These are phyloP conservation scores for Micropoecilia bifurca DNA, from an alignment of 2,797 vertebrate species.

Conservation along the genomic window DNA sequence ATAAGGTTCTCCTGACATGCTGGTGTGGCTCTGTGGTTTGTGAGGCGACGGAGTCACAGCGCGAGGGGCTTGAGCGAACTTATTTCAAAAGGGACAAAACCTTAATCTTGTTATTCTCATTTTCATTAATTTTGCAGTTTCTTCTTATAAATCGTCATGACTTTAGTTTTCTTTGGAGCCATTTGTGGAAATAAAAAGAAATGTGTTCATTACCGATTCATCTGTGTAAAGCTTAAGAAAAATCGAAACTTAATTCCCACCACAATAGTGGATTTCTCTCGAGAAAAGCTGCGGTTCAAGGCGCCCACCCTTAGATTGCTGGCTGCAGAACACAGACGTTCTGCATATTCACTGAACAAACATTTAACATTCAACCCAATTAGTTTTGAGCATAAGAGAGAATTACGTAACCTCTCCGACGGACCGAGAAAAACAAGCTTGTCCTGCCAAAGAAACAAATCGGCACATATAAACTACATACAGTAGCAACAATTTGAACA, in stretches of 20 bases:
- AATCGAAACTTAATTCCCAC: conserved; percentile 17
- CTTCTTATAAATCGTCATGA: neutral
- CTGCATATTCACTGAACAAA: conserved; percentile 38
- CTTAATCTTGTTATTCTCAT: conserved; percentile 3
- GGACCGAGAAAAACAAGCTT: conserved; percentile 57
- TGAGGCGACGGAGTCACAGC: conserved; percentile 65
- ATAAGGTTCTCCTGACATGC: conserved; percentile 53
- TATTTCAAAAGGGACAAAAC: conserved; percentile 18
- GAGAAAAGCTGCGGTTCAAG: conserved; percentile 35
- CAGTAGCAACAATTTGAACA: conserved; percentile 47
- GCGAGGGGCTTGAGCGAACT: conserved; percentile 18
- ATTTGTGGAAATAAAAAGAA: neutral
- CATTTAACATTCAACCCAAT: conserved; percentile 56
- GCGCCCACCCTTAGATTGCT: conserved; percentile 41
- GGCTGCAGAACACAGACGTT: conserved; percentile 34
- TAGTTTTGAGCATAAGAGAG: conserved; percentile 42
- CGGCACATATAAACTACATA: conserved; percentile 43
- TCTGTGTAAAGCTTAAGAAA: neutral
- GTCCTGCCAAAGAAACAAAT: conserved; percentile 62
- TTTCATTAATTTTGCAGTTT: neutral
- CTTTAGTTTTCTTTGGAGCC: neutral
- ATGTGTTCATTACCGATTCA: neutral
- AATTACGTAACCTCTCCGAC: conserved; percentile 44
- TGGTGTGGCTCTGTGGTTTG: conserved; percentile 47
- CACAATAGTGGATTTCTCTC: conserved; percentile 28